Conservation (phyloP, 2,113 vertebrate genomes). For the Hiodon alosoides region DNA sequence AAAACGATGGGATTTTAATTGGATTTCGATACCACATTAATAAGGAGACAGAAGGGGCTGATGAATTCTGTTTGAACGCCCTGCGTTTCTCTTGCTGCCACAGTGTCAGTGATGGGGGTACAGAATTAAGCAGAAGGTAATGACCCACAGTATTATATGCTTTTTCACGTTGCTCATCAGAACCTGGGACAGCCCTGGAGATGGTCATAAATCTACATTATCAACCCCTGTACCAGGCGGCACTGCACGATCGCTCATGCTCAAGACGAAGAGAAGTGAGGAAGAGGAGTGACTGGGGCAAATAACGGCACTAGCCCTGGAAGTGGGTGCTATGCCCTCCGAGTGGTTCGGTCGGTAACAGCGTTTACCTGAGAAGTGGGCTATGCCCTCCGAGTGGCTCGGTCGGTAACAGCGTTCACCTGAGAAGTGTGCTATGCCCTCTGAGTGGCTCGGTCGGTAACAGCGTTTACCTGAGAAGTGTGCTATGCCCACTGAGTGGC, state of each 20-base stretch:
- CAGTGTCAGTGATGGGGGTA: slow-evolving; percentile 21
- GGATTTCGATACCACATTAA: slow-evolving; percentile 18
- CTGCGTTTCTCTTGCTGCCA: slow-evolving; percentile 23
- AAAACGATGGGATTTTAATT: slow-evolving; percentile 18
- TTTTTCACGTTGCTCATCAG: slow-evolving; percentile 18
- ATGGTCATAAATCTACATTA: slow-evolving; percentile 18
- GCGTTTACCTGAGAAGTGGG: no score
- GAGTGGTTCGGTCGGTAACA: no score
- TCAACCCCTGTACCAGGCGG: background rate
- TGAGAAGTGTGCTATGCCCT: no score
- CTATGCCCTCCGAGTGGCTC: no score
- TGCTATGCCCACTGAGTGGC: no score
- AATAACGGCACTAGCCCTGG: no score
- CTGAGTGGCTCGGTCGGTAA: no score
- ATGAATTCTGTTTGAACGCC: slow-evolving; percentile 19
- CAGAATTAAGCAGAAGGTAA: slow-evolving; percentile 28
- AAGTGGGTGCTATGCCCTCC: no score
- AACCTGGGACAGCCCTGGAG: background rate
- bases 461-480: no score
- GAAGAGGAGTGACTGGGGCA: no score
- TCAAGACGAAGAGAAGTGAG: background rate
- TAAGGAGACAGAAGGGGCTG: slow-evolving; percentile 11
- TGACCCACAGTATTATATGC: slow-evolving; percentile 29
- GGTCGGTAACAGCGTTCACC: no score
- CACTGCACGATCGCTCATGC: background rate